Evolutionary conservation across 2,888 invertebrate species (phyloP).

Genomic region (Encarsia formosa): DNA sequence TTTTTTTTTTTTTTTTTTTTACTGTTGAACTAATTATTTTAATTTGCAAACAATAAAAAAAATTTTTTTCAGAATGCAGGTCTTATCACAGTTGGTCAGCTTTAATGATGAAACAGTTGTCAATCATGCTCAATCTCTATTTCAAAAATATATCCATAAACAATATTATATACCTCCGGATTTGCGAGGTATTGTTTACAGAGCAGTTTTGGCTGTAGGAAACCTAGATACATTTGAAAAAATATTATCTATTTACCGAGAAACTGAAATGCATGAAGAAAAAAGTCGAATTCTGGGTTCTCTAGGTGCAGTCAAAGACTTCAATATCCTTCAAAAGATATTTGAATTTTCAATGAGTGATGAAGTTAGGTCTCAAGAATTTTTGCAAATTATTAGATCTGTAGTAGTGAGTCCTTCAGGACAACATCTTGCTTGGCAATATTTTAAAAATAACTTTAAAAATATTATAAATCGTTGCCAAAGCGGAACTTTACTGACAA

Average conservation of each 20-base stretch:
- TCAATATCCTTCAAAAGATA: conserved; percentile 68
- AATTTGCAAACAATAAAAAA: neutral
- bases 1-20: neutral
- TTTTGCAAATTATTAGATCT: conserved; percentile 82
- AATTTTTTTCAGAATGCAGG: conserved; percentile 5
- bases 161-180: conserved; percentile 70
- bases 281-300: conserved; percentile 85
- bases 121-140: conserved; percentile 69
- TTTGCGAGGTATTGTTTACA: conserved; percentile 80
- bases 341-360: conserved; percentile 81
- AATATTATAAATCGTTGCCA: conserved; percentile 74
- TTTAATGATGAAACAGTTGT: conserved; percentile 74
- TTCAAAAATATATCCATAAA: conserved; percentile 63
- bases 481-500: conserved; percentile 77
- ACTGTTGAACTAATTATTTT: too few species aligned
- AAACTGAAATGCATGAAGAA: conserved; percentile 87
- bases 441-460: conserved; percentile 80
- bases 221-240: conserved; percentile 68
- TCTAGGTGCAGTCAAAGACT: conserved; percentile 74
- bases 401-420: conserved; percentile 78
- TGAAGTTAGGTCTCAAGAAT: conserved; percentile 87
- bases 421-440: conserved; percentile 84
- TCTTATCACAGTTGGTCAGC: conserved; percentile 63
- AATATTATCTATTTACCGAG: conserved; percentile 75
- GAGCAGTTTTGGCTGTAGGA: conserved; percentile 68